Percentiles rank a stretch among this genome's conserved stretches.
Evolutionary conservation across 2,888 invertebrate species (phyloP).

Genomic region (Acrocyrtus sp.): DNA sequence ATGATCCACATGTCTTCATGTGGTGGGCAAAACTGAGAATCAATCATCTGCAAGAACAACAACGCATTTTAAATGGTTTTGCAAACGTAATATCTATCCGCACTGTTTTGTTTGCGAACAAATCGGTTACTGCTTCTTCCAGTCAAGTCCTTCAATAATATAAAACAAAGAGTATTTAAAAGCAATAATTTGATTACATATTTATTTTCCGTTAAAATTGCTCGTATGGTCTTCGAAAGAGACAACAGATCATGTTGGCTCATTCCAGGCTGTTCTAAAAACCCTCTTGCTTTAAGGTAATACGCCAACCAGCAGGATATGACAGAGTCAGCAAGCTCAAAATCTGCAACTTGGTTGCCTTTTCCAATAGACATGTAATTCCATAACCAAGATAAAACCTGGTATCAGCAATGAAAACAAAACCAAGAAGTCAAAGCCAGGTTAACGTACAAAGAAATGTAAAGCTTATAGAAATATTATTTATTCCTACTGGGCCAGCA

Average conservation of each 20-base stretch:
- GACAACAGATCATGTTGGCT: constrained; percentile 26
- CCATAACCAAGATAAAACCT: constrained; percentile 37
- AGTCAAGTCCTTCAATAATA: too few relatives aligned
- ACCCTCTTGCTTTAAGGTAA: constrained; percentile 18
- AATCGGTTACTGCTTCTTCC: too few relatives aligned
- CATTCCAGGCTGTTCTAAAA: constrained; percentile 23
- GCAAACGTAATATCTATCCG: neutral
- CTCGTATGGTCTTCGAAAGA: constrained; percentile 37
- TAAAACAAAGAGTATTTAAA: too few relatives aligned
- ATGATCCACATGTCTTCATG: constrained; percentile 57
- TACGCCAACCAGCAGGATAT: constrained; percentile 19
- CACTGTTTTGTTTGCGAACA: neutral
- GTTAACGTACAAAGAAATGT: too few relatives aligned
- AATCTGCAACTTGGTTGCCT: neutral
- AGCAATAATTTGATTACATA: too few relatives aligned
- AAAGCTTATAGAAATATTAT: too few relatives aligned
- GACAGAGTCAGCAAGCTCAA: constrained; percentile 18
- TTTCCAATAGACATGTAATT: constrained; percentile 6
- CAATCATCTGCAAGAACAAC: neutral
- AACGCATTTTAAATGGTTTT: too few relatives aligned
- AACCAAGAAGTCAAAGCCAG: too few relatives aligned
- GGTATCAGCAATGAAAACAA: neutral
- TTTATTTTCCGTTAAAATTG: constrained; percentile 26
- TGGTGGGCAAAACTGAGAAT: too few relatives aligned
- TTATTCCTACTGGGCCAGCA: too few relatives aligned